A percentile compares a stretch with the other conserved stretches of the same genome.
These are phyloP conservation scores for Volucella zonaria DNA, from an alignment of 2,888 invertebrate genomes.

Conservation along the genomic window DNA sequence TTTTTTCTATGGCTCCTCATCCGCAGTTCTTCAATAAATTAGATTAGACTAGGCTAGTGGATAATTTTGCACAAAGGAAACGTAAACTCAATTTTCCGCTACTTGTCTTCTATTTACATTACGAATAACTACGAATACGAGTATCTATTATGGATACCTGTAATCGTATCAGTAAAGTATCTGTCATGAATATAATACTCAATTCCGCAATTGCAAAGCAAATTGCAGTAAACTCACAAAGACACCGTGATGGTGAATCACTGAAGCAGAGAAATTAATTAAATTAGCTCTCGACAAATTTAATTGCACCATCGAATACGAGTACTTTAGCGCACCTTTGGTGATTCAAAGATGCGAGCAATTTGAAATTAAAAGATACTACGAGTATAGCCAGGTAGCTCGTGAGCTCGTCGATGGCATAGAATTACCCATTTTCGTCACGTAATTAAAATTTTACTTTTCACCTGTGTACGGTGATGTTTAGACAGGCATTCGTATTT, in stretches of 20 bases:
- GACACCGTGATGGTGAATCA: background rate
- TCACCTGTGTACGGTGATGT: constrained; percentile 6
- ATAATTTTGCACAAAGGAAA: constrained; percentile 10
- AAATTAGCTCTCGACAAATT: constrained; percentile 15
- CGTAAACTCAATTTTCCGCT: constrained; percentile 33
- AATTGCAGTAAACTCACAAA: constrained; percentile 29
- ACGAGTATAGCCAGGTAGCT: too few species aligned
- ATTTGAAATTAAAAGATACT: constrained; percentile 19
- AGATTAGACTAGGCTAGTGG: constrained; percentile 16
- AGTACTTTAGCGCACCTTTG: background rate
- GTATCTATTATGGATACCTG: background rate
- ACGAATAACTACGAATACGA: too few species aligned
- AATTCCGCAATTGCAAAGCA: constrained; percentile 47
- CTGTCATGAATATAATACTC: constrained; percentile 26
- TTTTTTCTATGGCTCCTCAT: constrained; percentile 17
- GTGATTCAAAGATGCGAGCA: constrained; percentile 3
- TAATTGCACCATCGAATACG: constrained; percentile 12
- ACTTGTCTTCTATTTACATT: constrained; percentile 29
- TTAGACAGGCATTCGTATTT: constrained; percentile 21
- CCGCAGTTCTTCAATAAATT: constrained; percentile 38
- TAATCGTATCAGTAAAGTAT: background rate
- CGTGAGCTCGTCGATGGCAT: background rate
- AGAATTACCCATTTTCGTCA: constrained; percentile 43
- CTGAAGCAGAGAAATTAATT: constrained; percentile 46
- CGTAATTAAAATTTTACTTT: constrained; percentile 55